A percentile compares a stretch with the other conserved stretches of the same genome.
phyloP scores from a whole-genome alignment of 2,888 invertebrate species.

The Xanthia togata region DNA sequence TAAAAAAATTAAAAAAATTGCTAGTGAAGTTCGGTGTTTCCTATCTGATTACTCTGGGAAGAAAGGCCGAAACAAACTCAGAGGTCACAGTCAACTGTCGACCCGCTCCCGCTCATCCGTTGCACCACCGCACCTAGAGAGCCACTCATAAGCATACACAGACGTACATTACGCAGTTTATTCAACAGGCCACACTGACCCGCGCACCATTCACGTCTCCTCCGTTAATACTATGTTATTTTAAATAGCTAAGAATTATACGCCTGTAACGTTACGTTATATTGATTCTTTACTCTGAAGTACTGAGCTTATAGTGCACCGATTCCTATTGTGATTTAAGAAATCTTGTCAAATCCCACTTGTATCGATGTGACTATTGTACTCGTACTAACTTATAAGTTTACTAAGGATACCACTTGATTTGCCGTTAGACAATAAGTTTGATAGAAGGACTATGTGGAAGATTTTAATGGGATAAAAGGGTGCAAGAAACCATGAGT shows the following conservation, averaged over 20 bases:
- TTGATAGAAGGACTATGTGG: too few relatives aligned
- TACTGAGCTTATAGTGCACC: too few relatives aligned
- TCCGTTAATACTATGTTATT: constrained; percentile 42
- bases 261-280: background rate
- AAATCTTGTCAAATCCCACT: too few relatives aligned
- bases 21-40: too few relatives aligned
- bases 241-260: constrained; percentile 29
- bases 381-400: background rate
- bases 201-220: constrained; percentile 37
- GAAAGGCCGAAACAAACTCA: too few relatives aligned
- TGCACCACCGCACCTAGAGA: constrained; percentile 6
- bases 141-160: constrained; percentile 63
- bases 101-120: constrained; percentile 32
- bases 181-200: constrained; percentile 67
- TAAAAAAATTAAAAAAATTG: too few relatives aligned
- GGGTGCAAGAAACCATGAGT: too few relatives aligned
- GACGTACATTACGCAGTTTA: constrained; percentile 68
- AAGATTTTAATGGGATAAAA: too few relatives aligned
- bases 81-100: too few relatives aligned
- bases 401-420: background rate
- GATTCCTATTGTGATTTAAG: background rate
- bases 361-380: background rate
- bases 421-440: background rate
- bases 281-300: background rate
- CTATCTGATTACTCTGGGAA: too few relatives aligned